Evolutionary conservation across 2,113 vertebrate genomes (phyloP), one percentile per base, ranked within the genome.

Genomic region (Acanthochromis polyacanthus): DNA sequence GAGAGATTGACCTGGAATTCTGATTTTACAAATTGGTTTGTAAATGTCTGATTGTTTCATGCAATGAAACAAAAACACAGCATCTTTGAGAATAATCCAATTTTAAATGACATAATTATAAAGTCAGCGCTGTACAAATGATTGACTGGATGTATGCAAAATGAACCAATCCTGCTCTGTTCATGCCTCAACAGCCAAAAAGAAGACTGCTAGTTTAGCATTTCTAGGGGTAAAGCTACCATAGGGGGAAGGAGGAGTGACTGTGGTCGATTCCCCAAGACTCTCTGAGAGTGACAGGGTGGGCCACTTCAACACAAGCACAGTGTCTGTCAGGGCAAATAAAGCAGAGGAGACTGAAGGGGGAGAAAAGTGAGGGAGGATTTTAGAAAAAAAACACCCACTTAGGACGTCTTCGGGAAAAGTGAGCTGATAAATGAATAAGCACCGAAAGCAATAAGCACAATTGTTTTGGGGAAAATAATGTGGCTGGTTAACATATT

Each of bases 201-300:
- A 40, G 63, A 81, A 77, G 73, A 82, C 64, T 81, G 81, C 69
- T 67, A 14, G 19, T 72, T 74, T 75, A 78, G 68, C 63, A 66
- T 82, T 72, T 79, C 62, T 75, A 73, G 17, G 12, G 0, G 0
- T 51, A 63, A 66, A 28, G 22, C 70, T 15, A 48, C 45, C 38
- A 23, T 45, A 66, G 61, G 61, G 57, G 17, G 28, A 75, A 59
- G 32, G 48, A 55, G 53, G 52, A 63, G 20, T 32, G 72, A 72
- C 45, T 0, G 10, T 14, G 63, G 43, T 75, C 28, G 61, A 72
- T 71, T 70, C 32, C 81, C 67, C 72, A 57, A 48, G 76, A 79
- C 63, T 78, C 66, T 71, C 22, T 30, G 28, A 66, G 68, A 91
- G 58, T 84, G 86, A 88, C 40, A 73, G 56, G 70, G 20, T 71